A percentile compares a stretch with the other conserved stretches of the same genome.
These are phyloP conservation scores for Erpornis zantholeuca DNA, from an alignment of 2,113 vertebrate species.

Conservation along the genomic window DNA sequence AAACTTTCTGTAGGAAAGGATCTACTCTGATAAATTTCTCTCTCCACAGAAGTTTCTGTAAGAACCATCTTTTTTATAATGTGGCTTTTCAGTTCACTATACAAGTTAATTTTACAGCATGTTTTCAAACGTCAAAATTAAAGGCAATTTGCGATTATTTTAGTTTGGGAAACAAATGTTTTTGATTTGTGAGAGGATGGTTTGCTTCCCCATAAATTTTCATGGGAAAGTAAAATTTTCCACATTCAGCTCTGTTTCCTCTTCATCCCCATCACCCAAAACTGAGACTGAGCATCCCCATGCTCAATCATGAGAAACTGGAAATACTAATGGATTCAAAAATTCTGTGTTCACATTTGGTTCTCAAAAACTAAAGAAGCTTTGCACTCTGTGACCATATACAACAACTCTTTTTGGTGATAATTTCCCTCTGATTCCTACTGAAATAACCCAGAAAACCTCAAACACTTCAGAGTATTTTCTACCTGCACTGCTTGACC, in stretches of 20 bases:
- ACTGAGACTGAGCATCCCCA: background rate
- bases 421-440: background rate
- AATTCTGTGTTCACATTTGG: background rate
- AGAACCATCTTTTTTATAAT: background rate
- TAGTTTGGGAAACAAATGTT: background rate
- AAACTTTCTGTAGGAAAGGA: background rate
- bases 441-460: background rate
- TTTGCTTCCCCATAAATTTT: background rate
- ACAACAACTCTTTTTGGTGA: background rate
- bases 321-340: background rate
- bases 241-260: background rate
- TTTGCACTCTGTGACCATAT: background rate
- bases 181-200: background rate
- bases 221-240: background rate
- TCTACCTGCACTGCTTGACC: background rate
- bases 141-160: background rate
- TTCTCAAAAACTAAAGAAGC: background rate
- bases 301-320: background rate
- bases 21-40: background rate
- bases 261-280: background rate
- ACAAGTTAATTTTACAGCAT: background rate
- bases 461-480: background rate
- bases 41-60: background rate
- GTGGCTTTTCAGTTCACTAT: background rate
- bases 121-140: background rate